phyloP scores from a whole-genome alignment of 2,888 invertebrate genomes.

The Plusia festucae region DNA sequence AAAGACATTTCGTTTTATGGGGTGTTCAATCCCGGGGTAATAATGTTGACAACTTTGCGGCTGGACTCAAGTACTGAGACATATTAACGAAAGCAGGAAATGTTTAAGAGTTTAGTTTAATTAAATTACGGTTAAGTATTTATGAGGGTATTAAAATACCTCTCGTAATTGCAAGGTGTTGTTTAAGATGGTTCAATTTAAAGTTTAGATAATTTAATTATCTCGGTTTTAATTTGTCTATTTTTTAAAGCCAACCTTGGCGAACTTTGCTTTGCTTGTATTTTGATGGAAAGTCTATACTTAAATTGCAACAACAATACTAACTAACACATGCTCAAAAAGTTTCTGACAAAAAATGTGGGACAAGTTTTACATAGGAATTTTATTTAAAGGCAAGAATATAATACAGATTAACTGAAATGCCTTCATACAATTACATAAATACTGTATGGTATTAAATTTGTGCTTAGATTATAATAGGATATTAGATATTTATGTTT shows the following conservation, averaged over 20 bases:
- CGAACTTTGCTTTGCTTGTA: not conserved
- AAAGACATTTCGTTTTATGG: conserved; percentile 69
- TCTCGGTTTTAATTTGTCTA: too few species aligned
- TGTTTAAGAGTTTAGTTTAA: conserved; percentile 31
- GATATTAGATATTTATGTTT: too few species aligned
- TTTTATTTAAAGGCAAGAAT: too few species aligned
- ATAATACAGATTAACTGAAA: too few species aligned
- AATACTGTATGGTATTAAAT: too few species aligned
- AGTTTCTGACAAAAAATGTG: too few species aligned
- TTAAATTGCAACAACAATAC: too few species aligned
- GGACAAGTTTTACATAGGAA: too few species aligned
- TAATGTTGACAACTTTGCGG: conserved; percentile 67
- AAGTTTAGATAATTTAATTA: not conserved
- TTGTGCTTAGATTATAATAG: too few species aligned
- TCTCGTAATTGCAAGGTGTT: not conserved
- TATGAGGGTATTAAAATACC: conserved; percentile 30
- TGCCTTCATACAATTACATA: too few species aligned
- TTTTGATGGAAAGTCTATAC: too few species aligned
- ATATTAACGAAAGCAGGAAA: conserved; percentile 43
- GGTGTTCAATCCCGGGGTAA: conserved; percentile 63
- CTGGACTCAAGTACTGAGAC: conserved; percentile 54
- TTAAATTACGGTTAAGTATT: conserved; percentile 37
- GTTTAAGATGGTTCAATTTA: not conserved
- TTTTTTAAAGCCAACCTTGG: not conserved
- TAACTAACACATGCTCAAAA: too few species aligned